Evolutionary conservation across 2,797 vertebrate genomes (phyloP).

Genomic region (Chrysocyon brachyurus): DNA sequence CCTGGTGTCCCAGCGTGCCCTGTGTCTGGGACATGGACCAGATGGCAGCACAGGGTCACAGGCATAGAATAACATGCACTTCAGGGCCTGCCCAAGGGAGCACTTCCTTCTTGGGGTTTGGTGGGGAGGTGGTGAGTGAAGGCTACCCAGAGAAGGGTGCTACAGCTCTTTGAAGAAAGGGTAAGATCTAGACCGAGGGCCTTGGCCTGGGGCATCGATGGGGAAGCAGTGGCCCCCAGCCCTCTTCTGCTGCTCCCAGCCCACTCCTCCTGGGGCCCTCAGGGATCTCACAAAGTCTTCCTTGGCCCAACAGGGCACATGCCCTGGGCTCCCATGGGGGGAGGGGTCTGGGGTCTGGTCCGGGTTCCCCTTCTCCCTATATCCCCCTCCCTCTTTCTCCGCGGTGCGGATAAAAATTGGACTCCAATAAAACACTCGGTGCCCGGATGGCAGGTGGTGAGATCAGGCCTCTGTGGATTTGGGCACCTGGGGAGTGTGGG

Average conservation of each 20-base stretch:
- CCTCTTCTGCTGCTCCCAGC: slow-evolving; percentile 76
- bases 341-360: slow-evolving; percentile 77
- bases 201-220: not conserved
- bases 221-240: slow-evolving; percentile 17
- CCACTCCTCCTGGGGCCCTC: slow-evolving; percentile 82
- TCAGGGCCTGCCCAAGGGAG: not conserved
- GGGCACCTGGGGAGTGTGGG: not conserved
- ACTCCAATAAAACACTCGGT: slow-evolving; percentile 82
- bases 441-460: slow-evolving; percentile 70
- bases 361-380: slow-evolving; percentile 48
- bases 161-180: slow-evolving; percentile 7
- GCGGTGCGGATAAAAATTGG: slow-evolving; percentile 85
- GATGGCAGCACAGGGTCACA: not conserved
- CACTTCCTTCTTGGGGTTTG: not conserved
- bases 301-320: slow-evolving; percentile 79
- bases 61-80: not conserved
- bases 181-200: slow-evolving; percentile 28
- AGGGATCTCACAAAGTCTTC: slow-evolving; percentile 86
- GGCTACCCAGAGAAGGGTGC: slow-evolving; percentile 44
- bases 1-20: not conserved
- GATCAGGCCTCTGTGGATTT: slow-evolving; percentile 54
- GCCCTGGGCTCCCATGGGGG: slow-evolving; percentile 72
- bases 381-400: slow-evolving; percentile 67
- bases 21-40: not conserved
- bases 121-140: not conserved